phyloP scores from a whole-genome alignment of 64 coral and sea anemone genomes.

The Dendrophyllia cribrosa region DNA sequence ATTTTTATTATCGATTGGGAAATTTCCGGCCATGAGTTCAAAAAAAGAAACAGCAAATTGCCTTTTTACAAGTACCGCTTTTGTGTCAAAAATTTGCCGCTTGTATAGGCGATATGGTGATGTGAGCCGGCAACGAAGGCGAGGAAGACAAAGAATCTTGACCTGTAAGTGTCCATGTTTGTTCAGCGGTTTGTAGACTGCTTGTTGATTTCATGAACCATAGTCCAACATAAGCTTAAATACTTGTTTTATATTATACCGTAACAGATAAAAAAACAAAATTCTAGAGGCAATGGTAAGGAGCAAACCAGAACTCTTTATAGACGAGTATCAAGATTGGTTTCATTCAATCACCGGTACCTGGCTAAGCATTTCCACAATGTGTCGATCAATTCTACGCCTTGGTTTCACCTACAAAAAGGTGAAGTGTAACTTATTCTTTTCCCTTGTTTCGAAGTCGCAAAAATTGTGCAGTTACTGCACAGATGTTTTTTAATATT shows the following conservation, averaged over 20 bases:
- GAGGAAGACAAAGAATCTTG: constrained; percentile 8
- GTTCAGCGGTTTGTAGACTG: no score
- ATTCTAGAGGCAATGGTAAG: constrained; percentile 4
- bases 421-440: not conserved
- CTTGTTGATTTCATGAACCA: no score
- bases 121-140: not conserved
- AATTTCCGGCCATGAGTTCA: no score
- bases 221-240: not conserved
- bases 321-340: constrained; percentile 10
- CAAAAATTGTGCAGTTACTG: no score
- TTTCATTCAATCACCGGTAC: not conserved
- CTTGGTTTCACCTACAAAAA: not conserved
- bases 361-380: not conserved
- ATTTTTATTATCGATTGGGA: no score
- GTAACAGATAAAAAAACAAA: constrained; percentile 21
- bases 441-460: no score
- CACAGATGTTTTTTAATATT: no score
- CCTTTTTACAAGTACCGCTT: not conserved
- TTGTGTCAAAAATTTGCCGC: not conserved
- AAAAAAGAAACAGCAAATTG: no score
- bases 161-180: not conserved
- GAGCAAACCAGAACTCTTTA: not conserved
- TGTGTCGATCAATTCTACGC: not conserved
- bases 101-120: not conserved
- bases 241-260: not conserved